Percentiles rank a stretch among this genome's conserved stretches.
Conservation (phyloP, 2,797 vertebrate species). For the Pseudomugil gertrudae region DNA sequence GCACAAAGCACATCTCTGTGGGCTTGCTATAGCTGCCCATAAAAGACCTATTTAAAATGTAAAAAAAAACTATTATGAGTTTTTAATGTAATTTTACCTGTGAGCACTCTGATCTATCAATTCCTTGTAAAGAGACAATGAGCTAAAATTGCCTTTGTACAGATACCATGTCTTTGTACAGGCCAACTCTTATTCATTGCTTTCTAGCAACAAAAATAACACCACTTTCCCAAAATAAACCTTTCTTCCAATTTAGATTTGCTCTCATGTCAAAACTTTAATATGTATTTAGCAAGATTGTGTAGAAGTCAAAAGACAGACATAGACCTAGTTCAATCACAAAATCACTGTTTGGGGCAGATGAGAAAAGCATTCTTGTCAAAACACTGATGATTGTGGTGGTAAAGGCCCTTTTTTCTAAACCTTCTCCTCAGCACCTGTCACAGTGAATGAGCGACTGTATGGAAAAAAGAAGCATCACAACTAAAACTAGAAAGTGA, state of each 20-base stretch:
- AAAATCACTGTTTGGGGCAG: slow-evolving; percentile 51
- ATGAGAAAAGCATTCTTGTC: slow-evolving; percentile 58
- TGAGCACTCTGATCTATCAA: slow-evolving; percentile 14
- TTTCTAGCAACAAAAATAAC: slow-evolving; percentile 49
- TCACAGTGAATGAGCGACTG: slow-evolving; percentile 67
- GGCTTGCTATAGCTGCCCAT: slow-evolving; percentile 18
- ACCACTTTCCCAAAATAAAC: slow-evolving; percentile 44
- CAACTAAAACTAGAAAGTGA: slow-evolving; percentile 58
- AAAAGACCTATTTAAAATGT: slow-evolving; percentile 18
- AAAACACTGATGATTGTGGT: slow-evolving; percentile 63
- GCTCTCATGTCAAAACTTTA: slow-evolving; percentile 40
- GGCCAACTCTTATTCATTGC: slow-evolving; percentile 5
- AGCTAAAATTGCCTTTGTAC: slow-evolving; percentile 9
- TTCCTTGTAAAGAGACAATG: slow-evolving; percentile 32
- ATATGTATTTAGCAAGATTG: slow-evolving; percentile 16
- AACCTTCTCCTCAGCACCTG: slow-evolving; percentile 61
- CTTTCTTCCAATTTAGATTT: slow-evolving; percentile 16
- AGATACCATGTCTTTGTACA: background rate
- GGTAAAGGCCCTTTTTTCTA: slow-evolving; percentile 41
- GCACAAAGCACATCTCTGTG: slow-evolving; percentile 49
- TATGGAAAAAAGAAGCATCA: slow-evolving; percentile 57
- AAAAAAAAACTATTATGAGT: slow-evolving; percentile 5
- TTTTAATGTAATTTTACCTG: background rate
- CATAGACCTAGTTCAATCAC: slow-evolving; percentile 47
- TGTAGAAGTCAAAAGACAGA: slow-evolving; percentile 37